Base-by-base conservation (phyloP, 2,888 invertebrate species). In the Drosophila falleni region DNA sequence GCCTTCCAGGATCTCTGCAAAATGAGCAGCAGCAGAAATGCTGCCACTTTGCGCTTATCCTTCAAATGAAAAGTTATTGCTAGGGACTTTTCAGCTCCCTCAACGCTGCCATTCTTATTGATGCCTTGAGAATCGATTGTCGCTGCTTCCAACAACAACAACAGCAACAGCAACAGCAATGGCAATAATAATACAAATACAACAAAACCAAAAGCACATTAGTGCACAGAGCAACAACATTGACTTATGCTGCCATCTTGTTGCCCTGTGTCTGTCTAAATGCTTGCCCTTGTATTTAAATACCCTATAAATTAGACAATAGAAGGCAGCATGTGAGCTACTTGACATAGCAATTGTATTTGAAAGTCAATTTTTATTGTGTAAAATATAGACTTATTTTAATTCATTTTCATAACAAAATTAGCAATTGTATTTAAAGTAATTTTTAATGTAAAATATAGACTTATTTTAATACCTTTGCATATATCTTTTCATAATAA, bases 1-100 rank as follows among this genome's bases (percentile, higher is more conserved):
- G 8, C 29, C 29, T 29, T 29, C 29, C 1, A 31, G 9, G 37
- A 53, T 42, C 56, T 58, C 61, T 53, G 70, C 79, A 58, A 85
- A 82, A 63, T 68, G 87, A 83, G 71, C 84, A 77, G 74, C 74
- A 74, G 69, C 42, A 55, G 41, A 37, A 59, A 53, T 62, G 75
- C 67, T 70, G 71, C 76, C 87, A 86, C 81, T 81, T 83, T 74
- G 70, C 70, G 76, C 78, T 80, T 74, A 79, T 83, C 76, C 86
- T 64, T 68, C 71, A 85, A 82, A 82, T 85, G 76, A 89, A 87
- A 89, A 80, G 73, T 79, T 84, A 87, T 81, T 82, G 80, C 75
- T 75, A 39, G 62, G 56, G 64, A 76, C 74, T 71, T 80, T 56
- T 63, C 5, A 71, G 70, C 71, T 75, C 67, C 64, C 74, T 60